Conservation (phyloP, 2,797 vertebrate genomes). For the Enteromius afrohamiltoni region DNA sequence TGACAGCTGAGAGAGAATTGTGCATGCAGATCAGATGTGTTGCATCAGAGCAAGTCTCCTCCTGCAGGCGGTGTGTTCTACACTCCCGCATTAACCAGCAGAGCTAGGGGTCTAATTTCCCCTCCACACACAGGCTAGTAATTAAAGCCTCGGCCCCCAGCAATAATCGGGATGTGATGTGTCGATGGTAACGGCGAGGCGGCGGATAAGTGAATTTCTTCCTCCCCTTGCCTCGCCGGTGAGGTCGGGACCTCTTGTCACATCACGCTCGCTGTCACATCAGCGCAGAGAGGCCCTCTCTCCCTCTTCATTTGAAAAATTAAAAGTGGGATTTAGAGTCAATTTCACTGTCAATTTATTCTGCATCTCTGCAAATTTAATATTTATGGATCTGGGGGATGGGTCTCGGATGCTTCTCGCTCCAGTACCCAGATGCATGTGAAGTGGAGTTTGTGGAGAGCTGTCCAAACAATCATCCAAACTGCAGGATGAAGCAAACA, state of each 20-base stretch:
- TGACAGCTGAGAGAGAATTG: constrained; percentile 43
- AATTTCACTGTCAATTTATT: constrained; percentile 81
- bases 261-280: constrained; percentile 60
- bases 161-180: constrained; percentile 35
- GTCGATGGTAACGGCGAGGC: constrained; percentile 17
- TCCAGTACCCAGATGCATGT: constrained; percentile 69
- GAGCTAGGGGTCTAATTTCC: constrained; percentile 50
- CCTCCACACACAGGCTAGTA: constrained; percentile 46
- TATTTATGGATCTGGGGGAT: constrained; percentile 76
- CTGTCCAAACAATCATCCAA: constrained; percentile 48
- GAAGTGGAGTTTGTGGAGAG: constrained; percentile 68
- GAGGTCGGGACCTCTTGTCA: constrained; percentile 63
- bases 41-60: constrained; percentile 36
- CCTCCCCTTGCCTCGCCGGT: constrained; percentile 41
- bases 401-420: constrained; percentile 67
- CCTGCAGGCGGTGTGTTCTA: constrained; percentile 29
- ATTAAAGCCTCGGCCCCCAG: constrained; percentile 41
- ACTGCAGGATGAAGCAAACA: constrained; percentile 68
- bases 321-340: constrained; percentile 77
- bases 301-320: constrained; percentile 71
- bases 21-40: constrained; percentile 56
- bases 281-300: constrained; percentile 56
- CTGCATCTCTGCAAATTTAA: constrained; percentile 74
- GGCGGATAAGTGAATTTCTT: constrained; percentile 62
- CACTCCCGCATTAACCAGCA: constrained; percentile 26